These are phyloP conservation scores for Morpho helenor DNA, from an alignment of 2,888 invertebrate genomes.

Conservation along the genomic window DNA sequence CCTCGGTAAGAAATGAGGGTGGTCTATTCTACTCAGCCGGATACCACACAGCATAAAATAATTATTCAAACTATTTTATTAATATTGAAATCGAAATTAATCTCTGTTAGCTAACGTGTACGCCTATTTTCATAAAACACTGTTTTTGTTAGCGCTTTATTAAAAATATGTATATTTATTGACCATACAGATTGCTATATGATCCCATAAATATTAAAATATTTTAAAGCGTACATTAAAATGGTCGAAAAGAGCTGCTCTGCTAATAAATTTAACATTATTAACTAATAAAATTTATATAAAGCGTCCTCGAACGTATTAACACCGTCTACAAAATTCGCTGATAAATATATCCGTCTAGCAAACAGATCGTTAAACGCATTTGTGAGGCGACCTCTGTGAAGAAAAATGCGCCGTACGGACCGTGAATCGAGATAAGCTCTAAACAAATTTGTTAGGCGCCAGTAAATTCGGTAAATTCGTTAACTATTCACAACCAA, in stretches of 20 bases:
- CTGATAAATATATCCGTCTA: background rate
- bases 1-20: no score
- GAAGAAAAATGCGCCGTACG: slow-evolving; percentile 39
- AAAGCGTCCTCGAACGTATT: background rate
- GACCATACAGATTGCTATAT: background rate
- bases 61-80: no score
- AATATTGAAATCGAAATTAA: no score
- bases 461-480: slow-evolving; percentile 62
- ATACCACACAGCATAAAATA: no score
- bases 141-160: no score
- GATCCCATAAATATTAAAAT: background rate
- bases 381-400: slow-evolving; percentile 5
- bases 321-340: background rate
- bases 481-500: slow-evolving; percentile 60
- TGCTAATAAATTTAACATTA: background rate
- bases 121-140: no score
- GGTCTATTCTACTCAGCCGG: no score
- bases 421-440: slow-evolving; percentile 47
- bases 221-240: background rate
- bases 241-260: background rate
- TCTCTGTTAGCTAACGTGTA: no score
- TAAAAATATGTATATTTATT: no score
- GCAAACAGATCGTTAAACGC: background rate
- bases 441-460: slow-evolving; percentile 49
- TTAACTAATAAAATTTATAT: slow-evolving; percentile 2